Evolutionary conservation across 2,797 vertebrate genomes (phyloP).

Genomic region (Acanthurus tractus): DNA sequence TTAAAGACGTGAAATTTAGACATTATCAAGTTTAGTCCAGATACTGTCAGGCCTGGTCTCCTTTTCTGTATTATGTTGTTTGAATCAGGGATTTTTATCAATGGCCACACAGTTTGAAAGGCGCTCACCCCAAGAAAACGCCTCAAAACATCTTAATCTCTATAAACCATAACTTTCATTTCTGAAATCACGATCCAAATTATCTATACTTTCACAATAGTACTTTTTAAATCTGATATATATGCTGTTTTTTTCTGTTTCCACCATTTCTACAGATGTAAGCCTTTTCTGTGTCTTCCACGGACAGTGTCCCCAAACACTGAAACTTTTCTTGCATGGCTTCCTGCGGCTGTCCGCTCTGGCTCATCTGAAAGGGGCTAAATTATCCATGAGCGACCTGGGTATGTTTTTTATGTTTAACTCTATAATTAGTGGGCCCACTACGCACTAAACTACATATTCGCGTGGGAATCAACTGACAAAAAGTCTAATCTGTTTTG

Average conservation of each 20-base stretch:
- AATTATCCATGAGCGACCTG: constrained; percentile 72
- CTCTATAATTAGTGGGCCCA: constrained; percentile 75
- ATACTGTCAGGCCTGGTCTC: constrained; percentile 5
- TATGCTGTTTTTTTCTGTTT: not conserved
- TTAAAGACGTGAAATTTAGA: not conserved
- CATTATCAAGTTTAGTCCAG: not conserved
- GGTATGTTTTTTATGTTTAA: constrained; percentile 43
- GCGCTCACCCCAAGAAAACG: constrained; percentile 8
- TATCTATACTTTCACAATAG: not conserved
- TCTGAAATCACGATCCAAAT: not conserved
- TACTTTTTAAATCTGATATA: not conserved
- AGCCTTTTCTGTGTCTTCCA: not conserved
- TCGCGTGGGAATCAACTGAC: constrained; percentile 63
- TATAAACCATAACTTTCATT: not conserved
- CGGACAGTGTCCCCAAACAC: constrained; percentile 29
- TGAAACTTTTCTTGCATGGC: constrained; percentile 25
- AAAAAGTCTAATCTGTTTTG: constrained; percentile 55
- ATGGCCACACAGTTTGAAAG: constrained; percentile 34
- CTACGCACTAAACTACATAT: constrained; percentile 59
- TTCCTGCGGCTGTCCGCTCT: constrained; percentile 65
- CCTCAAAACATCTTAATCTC: not conserved
- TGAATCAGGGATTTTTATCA: constrained; percentile 29
- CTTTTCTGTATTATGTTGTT: constrained; percentile 40
- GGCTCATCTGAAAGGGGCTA: constrained; percentile 59
- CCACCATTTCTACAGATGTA: not conserved